Base-by-base conservation (phyloP, 2,797 vertebrate species). In the Vespertilio murinus region DNA sequence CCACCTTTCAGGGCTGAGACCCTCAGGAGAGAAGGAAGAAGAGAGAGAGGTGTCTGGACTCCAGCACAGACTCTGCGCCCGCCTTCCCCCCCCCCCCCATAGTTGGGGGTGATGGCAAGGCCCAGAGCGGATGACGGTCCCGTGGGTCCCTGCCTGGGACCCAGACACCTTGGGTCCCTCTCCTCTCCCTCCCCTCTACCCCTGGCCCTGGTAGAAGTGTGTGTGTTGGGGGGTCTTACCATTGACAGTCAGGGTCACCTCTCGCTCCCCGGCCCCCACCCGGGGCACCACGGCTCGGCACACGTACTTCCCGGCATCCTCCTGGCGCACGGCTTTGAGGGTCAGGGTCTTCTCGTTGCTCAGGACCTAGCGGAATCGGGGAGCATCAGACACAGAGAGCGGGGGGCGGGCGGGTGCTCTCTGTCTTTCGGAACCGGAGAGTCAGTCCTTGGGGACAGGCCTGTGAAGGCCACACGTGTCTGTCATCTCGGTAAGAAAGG, bases 301-400 rank as follows among this genome's bases (percentile, higher is more conserved):
- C 45, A 99, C 99, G 0, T 99, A 99, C 96, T 99, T 99, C 97
- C 99, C 99, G 2, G 99, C 99, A 2, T 99, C 99, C 90, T 99
- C 99, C 96, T 99, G 99, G 45, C 99, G 98, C 64, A 99, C 99
- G 0, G 99, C 98, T 97, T 99, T 99, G 94, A 99, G 98, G 0
- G 98, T 99, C 97, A 99, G 97, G 91, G 99, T 99, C 98, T 99
- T 99, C 80, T 99, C 99, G 0, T 99, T 99, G 98, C 99, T 99
- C 83, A 99, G 98, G 90, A 99, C 99, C 99, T 99, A 97, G 9
- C 95, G 97, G 85, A 91, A 84, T 11, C 3, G 64, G 56, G 40
- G 16, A 35, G 61, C 28, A 17, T 93, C 67, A 95, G 86, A 52
- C 3, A 17, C 4, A 0, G 8, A 70, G 49, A 54, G 8, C 1